Base-by-base conservation (phyloP, 2,113 vertebrate genomes). In the Centrocercus urophasianus region DNA sequence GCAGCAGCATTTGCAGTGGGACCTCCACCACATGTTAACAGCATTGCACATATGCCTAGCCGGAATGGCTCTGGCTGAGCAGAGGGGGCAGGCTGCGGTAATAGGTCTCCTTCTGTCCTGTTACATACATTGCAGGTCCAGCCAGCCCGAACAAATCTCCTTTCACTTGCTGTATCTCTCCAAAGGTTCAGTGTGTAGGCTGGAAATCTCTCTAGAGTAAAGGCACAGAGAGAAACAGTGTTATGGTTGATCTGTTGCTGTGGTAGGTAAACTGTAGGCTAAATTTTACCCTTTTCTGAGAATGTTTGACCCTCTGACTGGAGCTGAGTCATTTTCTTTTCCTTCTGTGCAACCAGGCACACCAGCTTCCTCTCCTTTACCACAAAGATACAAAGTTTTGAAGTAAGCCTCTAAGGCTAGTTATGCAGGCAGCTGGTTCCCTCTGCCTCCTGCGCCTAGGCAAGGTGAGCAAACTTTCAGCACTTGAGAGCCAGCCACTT, bases 261-360 rank as follows among this genome's bases (percentile, higher is more conserved):
- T n/a, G 5, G 0, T 36, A 5, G 27, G 11, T 45, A 64, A 72
- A 3, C 72, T 48, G 0, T 3, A 56, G 20, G 24, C 38, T 83
- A 30, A 65, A 67, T 71, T 74, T 38, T 84, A 45, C 15, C 17
- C 11, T 89, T 86, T 71, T 56, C 47, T 52, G 38, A 43, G 73
- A 72, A 24, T 11, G 1, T 84, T 63, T 60, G 83, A 27, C 34
- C 5, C 21, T 59, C 42, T 74, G 11, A 34, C 60, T 14, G 48
- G 24, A 40, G 8, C 24, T 69, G 10, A 36, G 61, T 43, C n/a
- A 66, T 84, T 81, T 90, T 70, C 63, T 87, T 83, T 90, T 70
- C 63, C 85, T 83, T 61, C 73, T 75, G 54, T 5, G 6, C 27
- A 17, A 8, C 52, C 30, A 22, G 18, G 11, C 65, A 40, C 28